Percentiles rank a stretch among this genome's conserved stretches.
Evolutionary conservation across 2,113 vertebrate genomes (phyloP).

Genomic region (Hydrochoerus hydrochaeris): DNA sequence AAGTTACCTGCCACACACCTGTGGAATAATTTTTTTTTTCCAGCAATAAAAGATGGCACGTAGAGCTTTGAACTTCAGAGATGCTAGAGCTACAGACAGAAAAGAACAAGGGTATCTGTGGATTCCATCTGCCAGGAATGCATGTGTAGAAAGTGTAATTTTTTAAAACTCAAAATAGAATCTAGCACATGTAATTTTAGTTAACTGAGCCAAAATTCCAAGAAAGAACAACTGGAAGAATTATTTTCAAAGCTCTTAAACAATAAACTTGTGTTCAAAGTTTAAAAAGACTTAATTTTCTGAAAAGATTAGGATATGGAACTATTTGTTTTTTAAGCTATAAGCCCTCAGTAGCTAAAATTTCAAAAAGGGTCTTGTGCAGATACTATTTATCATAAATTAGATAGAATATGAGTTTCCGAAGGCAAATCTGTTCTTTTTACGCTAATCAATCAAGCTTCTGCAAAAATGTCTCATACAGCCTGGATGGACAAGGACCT

Average conservation of each 20-base stretch:
- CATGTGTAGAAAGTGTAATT: not conserved
- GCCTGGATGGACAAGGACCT: not conserved
- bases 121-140: slow-evolving; percentile 43
- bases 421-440: not conserved
- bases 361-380: not conserved
- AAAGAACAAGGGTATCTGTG: not conserved
- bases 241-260: slow-evolving; percentile 45
- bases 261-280: slow-evolving; percentile 8
- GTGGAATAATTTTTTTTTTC: not conserved
- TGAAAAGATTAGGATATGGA: not conserved
- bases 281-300: slow-evolving; percentile 1
- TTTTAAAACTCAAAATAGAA: slow-evolving; percentile 65
- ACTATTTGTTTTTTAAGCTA: not conserved
- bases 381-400: not conserved
- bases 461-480: not conserved
- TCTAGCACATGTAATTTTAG: slow-evolving; percentile 58
- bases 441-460: not conserved
- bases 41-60: not conserved
- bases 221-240: slow-evolving; percentile 44
- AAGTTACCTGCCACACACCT: not conserved
- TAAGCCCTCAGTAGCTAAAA: not conserved
- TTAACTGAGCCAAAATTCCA: slow-evolving; percentile 46
- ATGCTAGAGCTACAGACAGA: not conserved
- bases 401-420: not conserved
- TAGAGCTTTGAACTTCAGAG: slow-evolving; percentile 9